phyloP scores from a whole-genome alignment of 2,888 invertebrate species.

The Drosophila seclusa region DNA sequence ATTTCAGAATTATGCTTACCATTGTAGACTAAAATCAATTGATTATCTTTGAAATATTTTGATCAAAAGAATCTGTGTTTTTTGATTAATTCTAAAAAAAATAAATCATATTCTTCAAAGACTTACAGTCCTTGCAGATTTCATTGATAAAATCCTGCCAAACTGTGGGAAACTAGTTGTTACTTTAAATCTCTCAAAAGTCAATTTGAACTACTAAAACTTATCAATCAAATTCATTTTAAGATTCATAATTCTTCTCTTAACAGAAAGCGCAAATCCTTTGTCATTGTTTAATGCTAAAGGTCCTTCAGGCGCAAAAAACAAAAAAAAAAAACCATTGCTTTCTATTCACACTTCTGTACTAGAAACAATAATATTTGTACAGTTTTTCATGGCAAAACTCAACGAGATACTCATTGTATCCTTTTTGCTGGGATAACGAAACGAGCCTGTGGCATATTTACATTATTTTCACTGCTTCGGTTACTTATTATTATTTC shows the following conservation, averaged over 20 bases:
- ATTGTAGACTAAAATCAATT: neutral
- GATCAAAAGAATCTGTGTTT: neutral
- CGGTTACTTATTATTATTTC: conserved; percentile 38
- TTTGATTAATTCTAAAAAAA: neutral
- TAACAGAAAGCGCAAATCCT: neutral
- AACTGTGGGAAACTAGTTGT: neutral
- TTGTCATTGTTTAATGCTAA: conserved; percentile 1
- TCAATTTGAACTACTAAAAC: neutral
- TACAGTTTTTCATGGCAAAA: neutral
- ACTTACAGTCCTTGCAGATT: neutral
- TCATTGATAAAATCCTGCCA: neutral
- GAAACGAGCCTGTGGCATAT: conserved; percentile 60
- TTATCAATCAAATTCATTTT: neutral
- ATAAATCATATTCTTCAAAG: neutral
- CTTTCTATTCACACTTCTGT: conserved; percentile 15
- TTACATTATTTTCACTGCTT: conserved; percentile 58
- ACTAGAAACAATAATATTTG: conserved; percentile 13
- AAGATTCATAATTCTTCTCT: neutral
- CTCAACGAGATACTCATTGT: conserved; percentile 26
- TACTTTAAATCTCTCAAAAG: neutral
- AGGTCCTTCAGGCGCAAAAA: neutral
- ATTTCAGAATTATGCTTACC: neutral
- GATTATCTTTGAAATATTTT: neutral
- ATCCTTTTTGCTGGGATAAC: conserved; percentile 29
- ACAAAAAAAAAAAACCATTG: neutral